Evolutionary conservation across 2,113 vertebrate species (phyloP), one percentile per base, ranked within the genome.

Genomic region (Aldabrachelys gigantea): DNA sequence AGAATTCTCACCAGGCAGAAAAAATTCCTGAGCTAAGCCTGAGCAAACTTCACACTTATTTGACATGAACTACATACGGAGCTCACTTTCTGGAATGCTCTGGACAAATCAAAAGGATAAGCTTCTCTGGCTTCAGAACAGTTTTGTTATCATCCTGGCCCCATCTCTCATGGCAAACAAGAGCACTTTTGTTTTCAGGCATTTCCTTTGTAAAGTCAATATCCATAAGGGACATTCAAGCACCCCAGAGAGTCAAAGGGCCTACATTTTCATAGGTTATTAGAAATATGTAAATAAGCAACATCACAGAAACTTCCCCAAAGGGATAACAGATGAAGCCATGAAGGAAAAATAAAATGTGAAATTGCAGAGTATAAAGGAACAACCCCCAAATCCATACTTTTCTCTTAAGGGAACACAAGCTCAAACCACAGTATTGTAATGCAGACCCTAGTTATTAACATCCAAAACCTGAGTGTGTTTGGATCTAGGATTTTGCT

Each of bases 1-100:
- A 93, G 62, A 87, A 91, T 88, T 83, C 91, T 94, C 80, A 87
- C 59, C 89, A 83, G 56, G 57, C 22, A 86, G 76, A 84, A 84
- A 91, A n/a, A 62, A 4, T 31, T 87, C 24, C 84, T 89, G 80
- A 96, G 89, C 50, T 95, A 53, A 87, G 52, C 87, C 35, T 93
- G 90, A 91, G 69, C 17, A 96, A 95, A 83, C 56, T 29, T 94
- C 94, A 75, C 10, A 35, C 89, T 96, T 95, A 72, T 95, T 91
- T 94, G 47, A 96, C 79, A 62, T 1, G 76, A 95, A 72, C 1
- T 2, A 89, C 87, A 86, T 93, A 9, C n/a, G 94, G 62, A 94
- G 91, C 22, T 93, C 2, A 0, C 17, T 93, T 89, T 49, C 85
- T 82, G 87, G 62, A 84, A 52, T 94, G 41, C 82, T 88, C 54